phyloP scores from a whole-genome alignment of 2,113 vertebrate species.

The Nipponia nippon region DNA sequence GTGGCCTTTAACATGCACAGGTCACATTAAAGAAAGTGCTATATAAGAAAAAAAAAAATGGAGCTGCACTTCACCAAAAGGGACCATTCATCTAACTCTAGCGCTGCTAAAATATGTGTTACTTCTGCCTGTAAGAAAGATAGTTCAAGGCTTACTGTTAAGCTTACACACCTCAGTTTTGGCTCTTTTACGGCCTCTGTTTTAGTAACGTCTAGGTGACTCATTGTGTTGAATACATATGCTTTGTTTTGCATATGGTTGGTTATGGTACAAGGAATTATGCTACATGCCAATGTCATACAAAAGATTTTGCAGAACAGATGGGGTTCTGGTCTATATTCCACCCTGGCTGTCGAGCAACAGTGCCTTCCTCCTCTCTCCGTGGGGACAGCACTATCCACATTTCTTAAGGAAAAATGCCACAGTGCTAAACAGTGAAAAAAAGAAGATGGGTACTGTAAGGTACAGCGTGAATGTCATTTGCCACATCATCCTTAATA shows the following conservation, averaged over 20 bases:
- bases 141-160: background rate
- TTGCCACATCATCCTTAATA: background rate
- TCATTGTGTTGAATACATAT: background rate
- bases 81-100: background rate
- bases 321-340: background rate
- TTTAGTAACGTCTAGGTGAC: background rate
- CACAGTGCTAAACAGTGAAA: background rate
- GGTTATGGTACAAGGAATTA: background rate
- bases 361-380: background rate
- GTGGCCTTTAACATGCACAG: background rate
- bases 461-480: background rate
- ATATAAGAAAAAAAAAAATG: background rate
- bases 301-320: background rate
- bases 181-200: background rate
- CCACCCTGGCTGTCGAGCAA: background rate
- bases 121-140: background rate
- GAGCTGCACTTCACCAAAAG: background rate
- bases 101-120: background rate
- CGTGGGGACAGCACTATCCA: background rate
- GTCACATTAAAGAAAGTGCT: background rate
- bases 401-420: background rate
- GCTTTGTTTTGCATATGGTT: background rate
- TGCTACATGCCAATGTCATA: background rate
- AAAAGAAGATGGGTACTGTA: rapidly evolving
- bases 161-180: background rate